Percentiles rank a stretch among this genome's conserved stretches.
phyloP scores from a whole-genome alignment of 2,797 vertebrate species.

The Ctenosaura bakeri region DNA sequence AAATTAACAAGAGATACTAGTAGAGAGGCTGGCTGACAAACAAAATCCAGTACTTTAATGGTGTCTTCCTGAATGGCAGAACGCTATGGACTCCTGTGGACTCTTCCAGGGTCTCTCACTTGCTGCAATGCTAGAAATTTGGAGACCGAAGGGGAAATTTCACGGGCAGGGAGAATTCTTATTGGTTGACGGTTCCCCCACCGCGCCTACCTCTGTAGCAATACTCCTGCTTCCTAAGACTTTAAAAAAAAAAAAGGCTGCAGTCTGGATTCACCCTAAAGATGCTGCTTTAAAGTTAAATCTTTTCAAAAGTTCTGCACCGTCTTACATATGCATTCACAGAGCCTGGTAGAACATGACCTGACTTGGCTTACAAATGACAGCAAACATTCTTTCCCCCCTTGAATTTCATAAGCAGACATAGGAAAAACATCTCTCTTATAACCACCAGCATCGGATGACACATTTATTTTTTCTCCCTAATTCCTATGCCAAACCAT shows the following conservation, averaged over 20 bases:
- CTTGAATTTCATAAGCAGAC: constrained; percentile 64
- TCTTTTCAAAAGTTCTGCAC: not conserved
- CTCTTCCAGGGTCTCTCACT: too few species aligned
- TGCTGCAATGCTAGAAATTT: too few species aligned
- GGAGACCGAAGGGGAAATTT: too few species aligned
- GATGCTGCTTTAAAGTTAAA: not conserved
- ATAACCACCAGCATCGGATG: constrained; percentile 55
- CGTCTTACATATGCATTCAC: not conserved
- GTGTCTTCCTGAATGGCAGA: too few species aligned
- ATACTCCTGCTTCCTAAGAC: not conserved
- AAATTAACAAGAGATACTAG: too few species aligned
- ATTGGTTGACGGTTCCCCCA: too few species aligned
- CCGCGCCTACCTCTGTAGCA: too few species aligned
- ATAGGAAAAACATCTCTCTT: constrained; percentile 56
- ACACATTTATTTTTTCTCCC: constrained; percentile 37
- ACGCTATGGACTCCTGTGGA: too few species aligned
- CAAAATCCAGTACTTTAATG: too few species aligned
- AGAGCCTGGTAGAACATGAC: not conserved
- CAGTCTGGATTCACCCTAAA: too few species aligned
- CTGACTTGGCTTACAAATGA: constrained; percentile 31
- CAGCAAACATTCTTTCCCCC: constrained; percentile 30
- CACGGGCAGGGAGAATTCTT: too few species aligned
- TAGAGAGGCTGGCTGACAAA: too few species aligned
- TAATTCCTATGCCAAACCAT: constrained; percentile 59
- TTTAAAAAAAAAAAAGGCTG: not conserved